Evolutionary conservation across 2,888 invertebrate genomes (phyloP).

Genomic region (Euspilapteryx auroguttella): DNA sequence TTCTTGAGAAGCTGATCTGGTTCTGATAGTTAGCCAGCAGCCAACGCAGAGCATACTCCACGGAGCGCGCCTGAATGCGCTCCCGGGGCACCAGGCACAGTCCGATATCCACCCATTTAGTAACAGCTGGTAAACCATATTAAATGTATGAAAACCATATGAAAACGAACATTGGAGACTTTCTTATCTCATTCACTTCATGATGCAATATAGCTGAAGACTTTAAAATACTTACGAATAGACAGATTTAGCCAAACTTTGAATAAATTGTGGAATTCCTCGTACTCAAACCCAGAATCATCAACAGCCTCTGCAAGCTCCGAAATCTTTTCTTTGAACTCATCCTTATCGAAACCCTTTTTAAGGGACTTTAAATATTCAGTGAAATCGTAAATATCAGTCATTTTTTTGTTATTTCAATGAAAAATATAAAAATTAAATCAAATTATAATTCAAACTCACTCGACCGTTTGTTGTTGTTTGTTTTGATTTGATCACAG

Average conservation of each 20-base stretch:
- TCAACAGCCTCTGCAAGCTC: slow-evolving; percentile 33
- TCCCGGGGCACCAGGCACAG: slow-evolving; percentile 35
- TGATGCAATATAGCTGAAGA: too few species aligned
- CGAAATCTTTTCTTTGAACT: slow-evolving; percentile 38
- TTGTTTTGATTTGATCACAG: too few species aligned
- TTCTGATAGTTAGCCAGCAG: slow-evolving; percentile 29
- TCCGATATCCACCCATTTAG: slow-evolving; percentile 42
- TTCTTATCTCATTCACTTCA: too few species aligned
- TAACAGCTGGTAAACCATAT: slow-evolving; percentile 40
- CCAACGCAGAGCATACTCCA: slow-evolving; percentile 41
- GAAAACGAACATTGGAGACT: too few species aligned
- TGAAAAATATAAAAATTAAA: too few species aligned
- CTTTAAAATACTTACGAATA: slow-evolving; percentile 37
- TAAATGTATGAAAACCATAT: too few species aligned
- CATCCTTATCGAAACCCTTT: slow-evolving; percentile 45
- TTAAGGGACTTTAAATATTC: slow-evolving; percentile 38
- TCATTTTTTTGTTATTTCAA: too few species aligned
- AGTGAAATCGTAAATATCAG: slow-evolving; percentile 40
- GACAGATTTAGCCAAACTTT: slow-evolving; percentile 49
- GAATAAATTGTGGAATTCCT: slow-evolving; percentile 40
- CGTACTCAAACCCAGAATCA: slow-evolving; percentile 25
- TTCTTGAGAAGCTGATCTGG: slow-evolving; percentile 22
- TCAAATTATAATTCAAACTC: too few species aligned
- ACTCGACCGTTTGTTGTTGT: too few species aligned
- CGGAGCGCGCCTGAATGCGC: slow-evolving; percentile 24